A percentile compares a stretch with the other conserved stretches of the same genome.
These are phyloP conservation scores for Ceratitis capitata DNA, from an alignment of 1,140 invertebrate genomes.

Conservation along the genomic window DNA sequence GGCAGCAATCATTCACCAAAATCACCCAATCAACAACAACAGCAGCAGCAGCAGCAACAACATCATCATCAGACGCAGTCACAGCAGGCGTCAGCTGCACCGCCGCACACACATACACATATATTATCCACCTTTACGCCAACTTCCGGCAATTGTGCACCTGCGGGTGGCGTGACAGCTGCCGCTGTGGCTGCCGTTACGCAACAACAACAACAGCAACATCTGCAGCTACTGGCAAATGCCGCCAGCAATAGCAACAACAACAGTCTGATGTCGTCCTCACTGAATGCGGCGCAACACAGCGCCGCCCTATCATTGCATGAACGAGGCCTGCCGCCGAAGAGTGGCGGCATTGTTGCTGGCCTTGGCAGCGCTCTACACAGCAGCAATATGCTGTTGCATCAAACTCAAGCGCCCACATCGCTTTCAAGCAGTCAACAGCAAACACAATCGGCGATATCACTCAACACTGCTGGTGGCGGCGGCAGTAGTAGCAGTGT, in stretches of 20 bases:
- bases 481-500: conserved; percentile 30
- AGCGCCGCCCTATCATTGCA: conserved; percentile 48
- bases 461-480: background rate
- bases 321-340: conserved; percentile 56
- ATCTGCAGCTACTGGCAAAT: conserved; percentile 58
- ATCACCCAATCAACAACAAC: conserved; percentile 62
- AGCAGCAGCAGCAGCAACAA: conserved; percentile 49
- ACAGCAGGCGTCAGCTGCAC: background rate
- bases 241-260: conserved; percentile 50
- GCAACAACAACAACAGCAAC: conserved; percentile 60
- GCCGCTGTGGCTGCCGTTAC: conserved; percentile 61
- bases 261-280: conserved; percentile 62
- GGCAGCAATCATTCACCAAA: conserved; percentile 62
- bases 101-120: conserved; percentile 41
- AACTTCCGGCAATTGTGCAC: background rate
- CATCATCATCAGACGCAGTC: conserved; percentile 52
- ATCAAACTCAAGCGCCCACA: conserved; percentile 46
- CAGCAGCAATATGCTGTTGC: conserved; percentile 45
- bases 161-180: conserved; percentile 47
- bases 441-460: conserved; percentile 41
- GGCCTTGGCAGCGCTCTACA: conserved; percentile 42
- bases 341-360: conserved; percentile 50
- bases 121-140: conserved; percentile 43
- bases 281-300: conserved; percentile 58
- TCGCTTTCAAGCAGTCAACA: conserved; percentile 47